Conservation (phyloP, 2,797 vertebrate genomes). For the Labeo calbasu region DNA sequence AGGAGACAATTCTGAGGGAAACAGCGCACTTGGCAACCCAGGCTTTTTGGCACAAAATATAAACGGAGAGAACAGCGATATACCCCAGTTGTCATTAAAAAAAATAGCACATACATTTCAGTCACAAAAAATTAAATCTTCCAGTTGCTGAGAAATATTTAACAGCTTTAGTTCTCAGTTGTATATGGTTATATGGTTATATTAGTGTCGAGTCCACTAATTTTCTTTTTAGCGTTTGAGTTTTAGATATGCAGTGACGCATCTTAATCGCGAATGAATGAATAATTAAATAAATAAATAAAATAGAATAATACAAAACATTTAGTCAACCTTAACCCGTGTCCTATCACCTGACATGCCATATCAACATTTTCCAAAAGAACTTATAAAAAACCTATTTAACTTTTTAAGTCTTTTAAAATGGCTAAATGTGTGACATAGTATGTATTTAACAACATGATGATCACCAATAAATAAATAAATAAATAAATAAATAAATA, state of each 20-base stretch:
- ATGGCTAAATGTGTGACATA: not conserved
- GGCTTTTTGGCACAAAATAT: not conserved
- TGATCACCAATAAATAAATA: too few species aligned
- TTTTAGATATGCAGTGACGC: not conserved
- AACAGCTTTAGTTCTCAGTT: not conserved
- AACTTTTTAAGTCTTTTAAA: not conserved
- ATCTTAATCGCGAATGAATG: not conserved
- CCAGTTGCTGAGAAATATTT: not conserved
- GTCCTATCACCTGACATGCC: not conserved
- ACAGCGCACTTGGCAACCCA: constrained; percentile 5
- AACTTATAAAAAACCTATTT: not conserved
- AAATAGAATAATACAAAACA: not conserved
- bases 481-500: too few species aligned
- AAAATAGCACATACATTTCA: not conserved
- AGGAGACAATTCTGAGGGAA: not conserved
- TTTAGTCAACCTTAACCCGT: not conserved
- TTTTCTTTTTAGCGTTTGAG: not conserved
- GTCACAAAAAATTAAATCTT: not conserved
- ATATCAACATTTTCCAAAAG: not conserved
- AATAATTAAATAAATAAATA: not conserved
- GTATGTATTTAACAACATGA: not conserved
- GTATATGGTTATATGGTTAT: not conserved
- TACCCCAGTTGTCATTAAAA: not conserved
- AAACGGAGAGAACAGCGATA: not conserved
- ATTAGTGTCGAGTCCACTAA: not conserved